Evolutionary conservation across 2,888 invertebrate genomes (phyloP), one percentile per base, ranked within the genome.

Genomic region (Strigamia maritima): DNA sequence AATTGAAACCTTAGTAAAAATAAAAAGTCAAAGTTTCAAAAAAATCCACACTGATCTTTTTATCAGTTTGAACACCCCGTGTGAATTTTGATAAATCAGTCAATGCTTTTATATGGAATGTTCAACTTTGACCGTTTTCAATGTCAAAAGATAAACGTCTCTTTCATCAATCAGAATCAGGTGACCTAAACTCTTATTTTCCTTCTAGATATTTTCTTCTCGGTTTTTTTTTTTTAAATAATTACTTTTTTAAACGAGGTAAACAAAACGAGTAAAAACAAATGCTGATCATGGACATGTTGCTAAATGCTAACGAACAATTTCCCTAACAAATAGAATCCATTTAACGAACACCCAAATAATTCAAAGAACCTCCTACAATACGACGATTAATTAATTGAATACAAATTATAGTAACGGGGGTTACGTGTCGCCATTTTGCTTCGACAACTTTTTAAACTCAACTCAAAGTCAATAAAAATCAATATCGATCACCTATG

Each of bases 51-150:
- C 60, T 60, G 16, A 60, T 60, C 60, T 22, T 60, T 60, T 60
- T 60, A 60, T 60, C 60, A 60, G 60, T 60, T 40, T n/a, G 60
- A 19, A 22, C 10, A 60, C n/a, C n/a, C 19, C 60, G 60, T 60
- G 60, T 60, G 60, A 60, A 60, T 60, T 60, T 60, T 60, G 60
- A 60, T 60, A 60, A 60, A 60, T 22, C 8, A 60, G 60, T n/a
- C 16, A 60, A n/a, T 60, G n/a, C 19, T 60, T 60, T 60, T 60
- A 60, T 19, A 3, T 8, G 60, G 60, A 60, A 60, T 60, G 60
- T 60, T 60, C 60, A 60, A 60, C 60, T 60, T 24, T 60, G 60
- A 19, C 60, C 60, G 10, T 19, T 60, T 60, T 60, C 60, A 60
- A 60, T 60, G 60, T 60, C 60, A 60, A 60, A 16, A 16, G 60